Conservation (phyloP, 2,888 invertebrate genomes). For the Adela reaumurella region DNA sequence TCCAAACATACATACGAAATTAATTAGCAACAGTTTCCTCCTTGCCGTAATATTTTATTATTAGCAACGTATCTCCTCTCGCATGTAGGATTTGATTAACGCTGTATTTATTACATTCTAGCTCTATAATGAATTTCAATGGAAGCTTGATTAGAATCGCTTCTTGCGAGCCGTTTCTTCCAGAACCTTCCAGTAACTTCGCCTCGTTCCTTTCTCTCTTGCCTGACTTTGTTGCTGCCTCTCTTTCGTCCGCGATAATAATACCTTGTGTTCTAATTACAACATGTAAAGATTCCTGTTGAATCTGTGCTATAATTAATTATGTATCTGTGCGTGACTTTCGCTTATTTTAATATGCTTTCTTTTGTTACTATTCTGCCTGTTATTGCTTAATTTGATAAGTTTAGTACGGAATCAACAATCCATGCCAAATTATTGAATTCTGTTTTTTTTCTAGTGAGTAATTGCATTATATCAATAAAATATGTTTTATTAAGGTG, state of each 20-base stretch:
- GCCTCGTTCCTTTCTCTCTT: not conserved
- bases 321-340: too few relatives aligned
- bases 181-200: not conserved
- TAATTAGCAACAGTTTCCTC: conserved; percentile 52
- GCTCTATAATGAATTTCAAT: conserved; percentile 44
- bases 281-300: not conserved
- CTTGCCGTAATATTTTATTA: conserved; percentile 50
- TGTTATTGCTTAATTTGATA: too few relatives aligned
- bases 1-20: conserved; percentile 32
- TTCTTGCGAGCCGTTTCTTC: conserved; percentile 8
- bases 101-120: conserved; percentile 37
- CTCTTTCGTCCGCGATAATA: not conserved
- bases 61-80: conserved; percentile 37
- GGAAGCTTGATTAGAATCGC: conserved; percentile 43
- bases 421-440: too few relatives aligned
- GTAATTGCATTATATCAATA: too few relatives aligned
- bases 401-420: too few relatives aligned
- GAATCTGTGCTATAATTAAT: not conserved
- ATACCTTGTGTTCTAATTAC: not conserved
- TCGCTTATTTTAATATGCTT: too few relatives aligned
- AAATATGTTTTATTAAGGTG: too few relatives aligned
- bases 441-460: too few relatives aligned
- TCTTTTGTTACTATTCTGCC: too few relatives aligned
- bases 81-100: conserved; percentile 5
- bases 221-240: not conserved